phyloP scores from a whole-genome alignment of 1,140 invertebrate genomes.

The Pissodes strobi region DNA sequence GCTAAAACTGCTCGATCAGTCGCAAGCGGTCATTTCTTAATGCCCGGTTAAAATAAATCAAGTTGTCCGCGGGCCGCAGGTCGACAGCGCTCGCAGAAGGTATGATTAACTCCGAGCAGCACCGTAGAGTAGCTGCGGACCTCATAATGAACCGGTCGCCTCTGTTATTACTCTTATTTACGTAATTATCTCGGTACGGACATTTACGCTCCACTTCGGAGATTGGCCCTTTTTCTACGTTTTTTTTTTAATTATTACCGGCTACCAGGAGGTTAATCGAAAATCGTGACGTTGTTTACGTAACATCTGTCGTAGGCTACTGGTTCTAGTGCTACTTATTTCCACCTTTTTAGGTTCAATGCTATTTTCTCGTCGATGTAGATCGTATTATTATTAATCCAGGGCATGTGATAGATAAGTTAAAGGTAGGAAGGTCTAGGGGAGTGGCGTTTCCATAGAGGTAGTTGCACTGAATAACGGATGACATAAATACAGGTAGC shows the following conservation, averaged over 20 bases:
- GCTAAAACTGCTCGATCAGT: conserved; percentile 22
- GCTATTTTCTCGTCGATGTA: no score
- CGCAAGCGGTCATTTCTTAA: conserved; percentile 25
- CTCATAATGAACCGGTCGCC: conserved; percentile 27
- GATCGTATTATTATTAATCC: no score
- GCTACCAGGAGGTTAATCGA: conserved; percentile 25
- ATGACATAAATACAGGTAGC: no score
- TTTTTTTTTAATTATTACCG: conserved; percentile 13
- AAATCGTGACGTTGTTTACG: conserved; percentile 13
- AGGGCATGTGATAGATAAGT: no score
- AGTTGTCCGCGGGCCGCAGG: conserved; percentile 26
- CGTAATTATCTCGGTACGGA: conserved; percentile 32
- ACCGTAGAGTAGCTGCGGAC: conserved; percentile 18
- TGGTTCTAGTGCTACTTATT: no score
- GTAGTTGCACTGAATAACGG: no score
- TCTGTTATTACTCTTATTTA: conserved; percentile 38
- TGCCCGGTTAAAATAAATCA: conserved; percentile 35
- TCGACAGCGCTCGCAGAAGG: conserved; percentile 31
- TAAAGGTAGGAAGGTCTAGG: no score
- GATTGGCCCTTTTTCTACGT: not conserved
- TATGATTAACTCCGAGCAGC: conserved; percentile 33
- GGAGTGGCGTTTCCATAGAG: no score
- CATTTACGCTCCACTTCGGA: conserved; percentile 29
- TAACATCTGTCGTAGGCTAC: conserved; percentile 10
- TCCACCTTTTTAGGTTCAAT: no score